Percentiles rank a stretch among this genome's conserved stretches.
Conservation (phyloP, 64 coral and sea anemone genomes). For the Montipora capricornis region DNA sequence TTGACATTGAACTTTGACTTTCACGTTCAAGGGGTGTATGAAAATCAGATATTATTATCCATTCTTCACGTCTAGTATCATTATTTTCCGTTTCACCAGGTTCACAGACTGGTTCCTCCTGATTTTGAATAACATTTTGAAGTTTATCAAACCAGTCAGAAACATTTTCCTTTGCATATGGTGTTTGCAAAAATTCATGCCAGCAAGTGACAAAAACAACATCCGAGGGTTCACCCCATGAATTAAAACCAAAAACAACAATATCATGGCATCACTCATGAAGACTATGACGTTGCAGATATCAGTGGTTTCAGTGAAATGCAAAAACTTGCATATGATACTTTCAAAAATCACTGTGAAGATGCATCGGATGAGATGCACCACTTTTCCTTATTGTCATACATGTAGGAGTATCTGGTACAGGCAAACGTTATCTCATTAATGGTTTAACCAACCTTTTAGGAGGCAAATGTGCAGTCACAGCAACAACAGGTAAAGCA, state of each 20-base stretch:
- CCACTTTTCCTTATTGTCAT: slow-evolving; percentile 12
- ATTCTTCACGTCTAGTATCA: too few relatives aligned
- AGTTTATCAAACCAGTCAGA: slow-evolving; percentile 25
- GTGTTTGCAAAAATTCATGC: slow-evolving; percentile 5
- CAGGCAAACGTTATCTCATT: too few relatives aligned
- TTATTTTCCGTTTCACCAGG: background rate
- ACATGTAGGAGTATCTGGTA: background rate
- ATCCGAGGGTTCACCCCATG: slow-evolving; percentile 31
- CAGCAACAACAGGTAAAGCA: background rate
- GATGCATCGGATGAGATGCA: too few relatives aligned
- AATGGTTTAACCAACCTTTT: slow-evolving; percentile 31
- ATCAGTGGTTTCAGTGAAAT: slow-evolving; percentile 46
- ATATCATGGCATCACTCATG: background rate
- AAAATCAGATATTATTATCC: too few relatives aligned
- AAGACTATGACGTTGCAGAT: too few relatives aligned
- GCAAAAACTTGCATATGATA: background rate
- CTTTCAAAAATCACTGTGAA: too few relatives aligned
- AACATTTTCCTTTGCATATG: slow-evolving; percentile 14
- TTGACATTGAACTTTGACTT: slow-evolving; percentile 22
- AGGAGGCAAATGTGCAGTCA: slow-evolving; percentile 1
- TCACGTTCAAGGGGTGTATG: too few relatives aligned
- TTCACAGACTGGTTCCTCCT: background rate
- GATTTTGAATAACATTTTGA: slow-evolving; percentile 7
- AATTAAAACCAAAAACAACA: slow-evolving; percentile 49
- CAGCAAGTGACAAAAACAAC: slow-evolving; percentile 42